Base-by-base conservation (phyloP, 2,113 vertebrate genomes). In the Crotalus horridus region DNA sequence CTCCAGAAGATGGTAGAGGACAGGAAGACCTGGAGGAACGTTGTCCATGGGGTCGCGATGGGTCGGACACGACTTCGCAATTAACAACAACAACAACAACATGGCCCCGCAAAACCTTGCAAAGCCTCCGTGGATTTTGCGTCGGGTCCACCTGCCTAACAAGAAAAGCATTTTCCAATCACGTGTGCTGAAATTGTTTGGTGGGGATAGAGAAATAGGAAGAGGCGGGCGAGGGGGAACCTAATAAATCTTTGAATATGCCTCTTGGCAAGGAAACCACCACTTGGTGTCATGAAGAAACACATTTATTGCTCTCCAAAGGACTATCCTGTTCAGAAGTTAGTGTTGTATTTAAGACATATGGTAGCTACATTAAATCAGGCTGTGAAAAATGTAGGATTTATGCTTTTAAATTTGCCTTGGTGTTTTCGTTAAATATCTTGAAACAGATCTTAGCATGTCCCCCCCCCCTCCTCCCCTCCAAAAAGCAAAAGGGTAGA, bases 221-320 rank as follows among this genome's bases (percentile, higher is more conserved):
- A 81, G 21, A 55, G 95, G 96, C 96, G 96, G 96, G 97, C 94
- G 95, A 93, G 39, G 89, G 95, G 97, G 95, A 96, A 93, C 95
- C 94, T 96, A 97, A 97, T 98, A 98, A 98, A 97, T 97, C 97
- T 97, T 96, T 96, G 94, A 96, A 96, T 97, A 97, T 94, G 97
- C 96, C 97, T 96, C 96, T 98, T 97, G 97, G 97, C 97, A 95
- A 96, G 93, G 93, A 93, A 96, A 94, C 85, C 90, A 97, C 96
- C 95, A 96, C 97, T 97, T 97, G 97, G 97, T 96, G 96, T 98
- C 97, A 96, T 95, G 95, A 97, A 97, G 97, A 97, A 98, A 97
- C 96, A 96, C 97, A 96, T 97, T 97, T 96, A 96, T 96, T 95
- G 94, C 93, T 96, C 96, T 97, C 97, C 95, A 95, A 97, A 98